These are phyloP conservation scores for Platycercus adscitus DNA, from an alignment of 2,113 vertebrate species.

Conservation along the genomic window DNA sequence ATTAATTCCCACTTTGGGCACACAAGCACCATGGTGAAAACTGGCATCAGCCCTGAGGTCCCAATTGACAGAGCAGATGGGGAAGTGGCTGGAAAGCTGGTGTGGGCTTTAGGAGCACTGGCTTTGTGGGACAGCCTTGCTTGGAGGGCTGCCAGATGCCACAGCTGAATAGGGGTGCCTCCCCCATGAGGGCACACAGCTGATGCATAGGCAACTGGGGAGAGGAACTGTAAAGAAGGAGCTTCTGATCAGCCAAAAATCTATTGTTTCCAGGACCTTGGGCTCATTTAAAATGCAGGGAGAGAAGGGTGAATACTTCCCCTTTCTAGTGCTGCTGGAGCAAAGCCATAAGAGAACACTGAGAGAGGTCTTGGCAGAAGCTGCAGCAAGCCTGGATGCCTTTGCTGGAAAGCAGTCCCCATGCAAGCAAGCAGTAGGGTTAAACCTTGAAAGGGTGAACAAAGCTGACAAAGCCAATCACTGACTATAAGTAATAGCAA, in stretches of 20 bases:
- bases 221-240: not conserved
- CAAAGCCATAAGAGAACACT: not conserved
- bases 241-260: not conserved
- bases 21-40: not conserved
- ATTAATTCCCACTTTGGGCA: not conserved
- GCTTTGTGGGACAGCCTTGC: not conserved
- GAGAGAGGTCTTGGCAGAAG: not conserved
- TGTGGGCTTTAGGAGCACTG: rapidly evolving
- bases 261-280: not conserved
- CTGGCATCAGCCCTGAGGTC: not conserved
- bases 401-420: not conserved
- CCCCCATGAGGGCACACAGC: rapidly evolving
- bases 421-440: rapidly evolving
- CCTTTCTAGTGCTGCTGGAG: not conserved
- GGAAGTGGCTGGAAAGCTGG: not conserved
- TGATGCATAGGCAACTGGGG: not conserved
- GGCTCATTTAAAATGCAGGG: not conserved
- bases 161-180: not conserved
- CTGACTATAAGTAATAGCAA: not conserved
- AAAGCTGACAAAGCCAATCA: not conserved
- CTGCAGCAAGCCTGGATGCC: not conserved
- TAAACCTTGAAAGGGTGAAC: not conserved
- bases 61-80: not conserved
- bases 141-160: not conserved
- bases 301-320: not conserved